A percentile compares a stretch with the other conserved stretches of the same genome.
Evolutionary conservation across 1,140 invertebrate species (phyloP).

Genomic region (Glossosoma conforme): DNA sequence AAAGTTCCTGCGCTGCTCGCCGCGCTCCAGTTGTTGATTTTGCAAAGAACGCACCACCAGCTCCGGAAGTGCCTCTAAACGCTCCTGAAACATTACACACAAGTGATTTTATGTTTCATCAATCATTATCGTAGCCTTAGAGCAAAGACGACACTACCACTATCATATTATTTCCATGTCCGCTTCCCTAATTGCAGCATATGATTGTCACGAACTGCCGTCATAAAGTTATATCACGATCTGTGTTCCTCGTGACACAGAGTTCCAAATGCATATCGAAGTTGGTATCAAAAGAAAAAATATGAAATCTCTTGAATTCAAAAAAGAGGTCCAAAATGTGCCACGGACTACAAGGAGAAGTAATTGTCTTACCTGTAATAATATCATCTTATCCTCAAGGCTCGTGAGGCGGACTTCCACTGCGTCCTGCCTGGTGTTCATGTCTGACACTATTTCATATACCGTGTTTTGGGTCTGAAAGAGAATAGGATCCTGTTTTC

Average conservation of each 20-base stretch:
- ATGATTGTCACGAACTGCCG: too few relatives aligned
- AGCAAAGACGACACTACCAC: too few relatives aligned
- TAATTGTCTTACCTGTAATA: slow-evolving; percentile 56
- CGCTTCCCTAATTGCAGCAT: too few relatives aligned
- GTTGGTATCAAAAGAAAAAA: too few relatives aligned
- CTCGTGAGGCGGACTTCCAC: slow-evolving; percentile 82
- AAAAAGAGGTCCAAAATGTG: too few relatives aligned
- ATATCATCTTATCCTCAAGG: slow-evolving; percentile 81
- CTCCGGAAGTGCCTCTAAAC: slow-evolving; percentile 78
- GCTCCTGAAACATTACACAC: slow-evolving; percentile 56
- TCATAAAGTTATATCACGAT: too few relatives aligned
- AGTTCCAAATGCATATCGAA: too few relatives aligned
- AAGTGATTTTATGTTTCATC: too few relatives aligned
- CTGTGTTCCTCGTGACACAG: too few relatives aligned
- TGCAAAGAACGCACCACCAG: slow-evolving; percentile 68
- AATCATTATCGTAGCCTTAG: too few relatives aligned
- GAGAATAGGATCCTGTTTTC: slow-evolving; percentile 51
- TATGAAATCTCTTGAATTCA: too few relatives aligned
- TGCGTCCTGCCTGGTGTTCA: slow-evolving; percentile 85
- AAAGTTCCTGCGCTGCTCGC: slow-evolving; percentile 75
- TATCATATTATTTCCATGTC: too few relatives aligned
- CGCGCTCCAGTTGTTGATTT: slow-evolving; percentile 60
- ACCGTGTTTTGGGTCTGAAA: slow-evolving; percentile 94
- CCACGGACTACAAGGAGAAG: background rate
- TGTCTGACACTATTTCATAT: slow-evolving; percentile 94